phyloP scores from a whole-genome alignment of 2,113 vertebrate species.

The Rafetus swinhoei region DNA sequence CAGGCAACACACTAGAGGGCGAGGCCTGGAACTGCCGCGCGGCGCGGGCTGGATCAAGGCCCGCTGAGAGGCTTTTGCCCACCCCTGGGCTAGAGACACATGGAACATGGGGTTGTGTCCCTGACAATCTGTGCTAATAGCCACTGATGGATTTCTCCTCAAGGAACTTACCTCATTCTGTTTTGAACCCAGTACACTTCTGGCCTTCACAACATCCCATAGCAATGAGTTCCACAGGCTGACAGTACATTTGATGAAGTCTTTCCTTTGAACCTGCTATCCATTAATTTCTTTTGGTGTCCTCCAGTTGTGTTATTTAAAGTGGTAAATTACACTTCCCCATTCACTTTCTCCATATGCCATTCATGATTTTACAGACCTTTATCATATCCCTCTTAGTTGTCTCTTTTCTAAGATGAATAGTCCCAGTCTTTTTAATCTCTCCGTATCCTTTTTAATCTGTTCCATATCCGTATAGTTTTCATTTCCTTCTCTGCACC shows the following conservation, averaged over 20 bases:
- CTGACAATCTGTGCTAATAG: neutral
- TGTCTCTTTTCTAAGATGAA: neutral
- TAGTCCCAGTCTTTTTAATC: neutral
- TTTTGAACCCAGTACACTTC: neutral
- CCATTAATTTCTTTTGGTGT: too few species aligned
- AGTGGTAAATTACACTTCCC: neutral
- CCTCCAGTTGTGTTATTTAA: neutral
- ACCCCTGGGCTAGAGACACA: neutral
- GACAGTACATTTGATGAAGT: too few species aligned
- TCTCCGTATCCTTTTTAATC: neutral
- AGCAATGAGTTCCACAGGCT: too few species aligned
- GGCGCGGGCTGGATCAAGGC: too few species aligned
- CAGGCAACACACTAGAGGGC: too few species aligned
- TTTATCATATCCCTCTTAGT: neutral
- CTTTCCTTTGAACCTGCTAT: too few species aligned
- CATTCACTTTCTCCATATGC: too few species aligned
- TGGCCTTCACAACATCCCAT: neutral
- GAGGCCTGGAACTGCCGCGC: too few species aligned
- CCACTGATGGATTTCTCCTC: neutral
- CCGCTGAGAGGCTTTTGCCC: too few species aligned
- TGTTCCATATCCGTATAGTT: neutral
- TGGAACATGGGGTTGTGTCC: neutral
- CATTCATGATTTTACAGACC: neutral
- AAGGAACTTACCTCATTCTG: neutral
- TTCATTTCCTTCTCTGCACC: neutral